A percentile compares a stretch with the other conserved stretches of the same genome.
Evolutionary conservation across 2,888 invertebrate species (phyloP).

Genomic region (Stenolophus ochropezus): DNA sequence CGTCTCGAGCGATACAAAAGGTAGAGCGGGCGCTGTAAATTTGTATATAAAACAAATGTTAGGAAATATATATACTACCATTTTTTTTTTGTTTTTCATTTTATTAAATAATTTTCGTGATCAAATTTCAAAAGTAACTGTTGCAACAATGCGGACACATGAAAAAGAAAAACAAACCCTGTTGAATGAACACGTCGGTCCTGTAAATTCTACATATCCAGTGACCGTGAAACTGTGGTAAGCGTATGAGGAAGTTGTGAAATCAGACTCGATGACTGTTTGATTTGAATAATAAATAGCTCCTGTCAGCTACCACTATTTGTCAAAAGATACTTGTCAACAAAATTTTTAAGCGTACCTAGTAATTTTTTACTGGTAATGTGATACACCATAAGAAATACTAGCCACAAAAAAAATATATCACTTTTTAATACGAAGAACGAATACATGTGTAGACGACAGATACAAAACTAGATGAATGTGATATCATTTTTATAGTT

Average conservation of each 20-base stretch:
- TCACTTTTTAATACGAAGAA: not conserved
- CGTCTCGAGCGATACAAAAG: no score
- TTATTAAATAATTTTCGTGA: no score
- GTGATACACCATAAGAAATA: not conserved
- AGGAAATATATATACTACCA: no score
- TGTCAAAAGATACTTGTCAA: slow-evolving; percentile 31
- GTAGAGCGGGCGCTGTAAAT: no score
- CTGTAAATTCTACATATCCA: slow-evolving; percentile 35
- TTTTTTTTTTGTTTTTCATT: no score
- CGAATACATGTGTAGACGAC: not conserved
- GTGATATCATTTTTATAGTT: not conserved
- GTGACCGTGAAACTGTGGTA: slow-evolving; percentile 49
- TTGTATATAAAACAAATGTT: no score
- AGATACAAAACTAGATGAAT: not conserved
- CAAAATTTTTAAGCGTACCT: slow-evolving; percentile 29
- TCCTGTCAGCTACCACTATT: slow-evolving; percentile 10
- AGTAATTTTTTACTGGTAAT: slow-evolving; percentile 2
- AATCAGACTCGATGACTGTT: slow-evolving; percentile 10
- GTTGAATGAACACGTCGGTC: slow-evolving; percentile 8
- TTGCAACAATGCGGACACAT: no score
- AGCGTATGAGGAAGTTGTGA: slow-evolving; percentile 24
- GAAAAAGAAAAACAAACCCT: slow-evolving; percentile 12
- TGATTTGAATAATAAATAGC: slow-evolving; percentile 51
- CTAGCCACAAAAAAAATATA: not conserved
- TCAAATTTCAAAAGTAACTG: no score